phyloP scores from a whole-genome alignment of 1,140 invertebrate species.

The Leptinotarsa undecemlineata region DNA sequence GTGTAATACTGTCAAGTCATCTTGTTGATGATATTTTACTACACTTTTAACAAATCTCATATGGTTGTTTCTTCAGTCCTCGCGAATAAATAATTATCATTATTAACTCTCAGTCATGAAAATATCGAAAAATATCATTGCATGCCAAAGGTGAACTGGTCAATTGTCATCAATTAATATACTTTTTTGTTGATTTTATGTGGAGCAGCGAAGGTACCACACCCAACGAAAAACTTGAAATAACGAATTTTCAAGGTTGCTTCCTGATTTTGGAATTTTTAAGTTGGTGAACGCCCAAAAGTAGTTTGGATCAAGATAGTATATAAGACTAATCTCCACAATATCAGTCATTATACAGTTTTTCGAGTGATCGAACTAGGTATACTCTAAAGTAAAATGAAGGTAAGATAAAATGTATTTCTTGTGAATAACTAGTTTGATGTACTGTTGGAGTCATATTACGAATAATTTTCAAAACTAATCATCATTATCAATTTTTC shows the following conservation, averaged over 20 bases:
- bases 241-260: background rate
- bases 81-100: no score
- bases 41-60: no score
- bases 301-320: background rate
- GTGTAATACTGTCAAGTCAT: no score
- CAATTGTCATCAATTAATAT: background rate
- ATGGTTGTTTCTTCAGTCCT: no score
- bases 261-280: conserved; percentile 1
- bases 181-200: background rate
- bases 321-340: background rate
- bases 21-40: no score
- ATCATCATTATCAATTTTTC: no score
- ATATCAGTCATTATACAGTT: conserved; percentile 13
- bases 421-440: no score
- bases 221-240: conserved; percentile 7
- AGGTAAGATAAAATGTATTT: background rate
- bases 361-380: conserved; percentile 24
- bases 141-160: background rate
- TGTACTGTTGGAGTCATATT: no score
- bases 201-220: background rate
- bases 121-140: background rate
- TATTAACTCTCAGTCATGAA: no score
- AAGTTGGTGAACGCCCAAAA: background rate
- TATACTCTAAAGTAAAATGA: conserved; percentile 11
- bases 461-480: no score